Evolutionary conservation across 2,888 invertebrate genomes (phyloP).

Genomic region (Coecobrya sp.): DNA sequence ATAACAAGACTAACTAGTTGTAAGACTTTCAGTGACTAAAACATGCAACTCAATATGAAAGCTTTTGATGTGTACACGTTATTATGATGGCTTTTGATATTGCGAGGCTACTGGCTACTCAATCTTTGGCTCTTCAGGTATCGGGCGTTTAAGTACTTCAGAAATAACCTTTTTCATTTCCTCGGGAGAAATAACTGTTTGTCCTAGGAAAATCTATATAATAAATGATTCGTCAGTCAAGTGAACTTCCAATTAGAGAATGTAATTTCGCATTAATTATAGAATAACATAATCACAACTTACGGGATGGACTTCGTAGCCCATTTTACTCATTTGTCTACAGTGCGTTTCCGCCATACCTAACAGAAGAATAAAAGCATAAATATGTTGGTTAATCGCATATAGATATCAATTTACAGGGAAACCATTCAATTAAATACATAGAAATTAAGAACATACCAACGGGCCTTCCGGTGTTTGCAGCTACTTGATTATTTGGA

Average conservation of each 20-base stretch:
- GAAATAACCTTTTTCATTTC: slow-evolving; percentile 71
- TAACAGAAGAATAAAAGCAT: background rate
- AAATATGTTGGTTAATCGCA: background rate
- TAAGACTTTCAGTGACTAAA: too few species aligned
- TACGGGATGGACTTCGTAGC: slow-evolving; percentile 70
- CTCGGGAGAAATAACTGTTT: background rate
- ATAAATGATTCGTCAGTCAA: background rate
- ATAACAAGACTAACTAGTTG: too few species aligned
- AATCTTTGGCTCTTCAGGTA: slow-evolving; percentile 46
- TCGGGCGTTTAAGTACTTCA: slow-evolving; percentile 12
- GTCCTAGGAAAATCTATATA: slow-evolving; percentile 65
- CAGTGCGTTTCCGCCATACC: slow-evolving; percentile 70
- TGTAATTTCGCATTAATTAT: background rate
- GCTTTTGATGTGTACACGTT: too few species aligned
- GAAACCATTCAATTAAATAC: too few species aligned
- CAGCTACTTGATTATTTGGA: slow-evolving; percentile 49
- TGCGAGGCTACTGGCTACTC: too few species aligned
- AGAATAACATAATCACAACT: background rate
- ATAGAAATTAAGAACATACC: slow-evolving; percentile 51
- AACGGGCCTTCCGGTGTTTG: slow-evolving; percentile 43
- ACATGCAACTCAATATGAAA: too few species aligned
- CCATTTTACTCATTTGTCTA: slow-evolving; percentile 73
- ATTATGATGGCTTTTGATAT: too few species aligned
- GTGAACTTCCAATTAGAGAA: background rate
- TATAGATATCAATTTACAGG: too few species aligned